Evolutionary conservation across 2,888 invertebrate genomes (phyloP).

Genomic region (Perdita meconis): DNA sequence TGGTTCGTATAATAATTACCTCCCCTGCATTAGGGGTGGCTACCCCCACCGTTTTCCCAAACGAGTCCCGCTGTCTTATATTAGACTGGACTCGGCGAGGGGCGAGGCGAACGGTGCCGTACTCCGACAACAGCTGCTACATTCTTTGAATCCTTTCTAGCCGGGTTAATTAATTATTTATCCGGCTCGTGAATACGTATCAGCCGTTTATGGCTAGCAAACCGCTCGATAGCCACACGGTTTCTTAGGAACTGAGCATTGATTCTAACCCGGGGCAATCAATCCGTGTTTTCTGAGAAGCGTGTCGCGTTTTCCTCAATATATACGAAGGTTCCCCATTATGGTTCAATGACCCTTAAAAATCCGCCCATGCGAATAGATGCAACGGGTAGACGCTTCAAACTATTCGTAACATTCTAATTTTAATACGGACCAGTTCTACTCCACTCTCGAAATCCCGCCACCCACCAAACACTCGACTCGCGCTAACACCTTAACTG

Average conservation of each 20-base stretch:
- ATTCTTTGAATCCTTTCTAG: conserved; percentile 67
- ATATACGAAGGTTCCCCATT: not conserved
- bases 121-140: conserved; percentile 71
- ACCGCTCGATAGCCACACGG: conserved; percentile 37
- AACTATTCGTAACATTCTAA: not conserved
- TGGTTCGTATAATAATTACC: conserved; percentile 83
- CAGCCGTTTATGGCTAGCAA: conserved; percentile 54
- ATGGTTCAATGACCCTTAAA: not conserved
- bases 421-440: not conserved
- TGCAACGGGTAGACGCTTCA: not conserved
- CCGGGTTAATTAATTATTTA: conserved; percentile 77
- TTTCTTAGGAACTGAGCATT: conserved; percentile 61
- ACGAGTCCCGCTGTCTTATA: conserved; percentile 69
- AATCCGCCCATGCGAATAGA: not conserved
- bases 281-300: conserved; percentile 62
- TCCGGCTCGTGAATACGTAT: conserved; percentile 72
- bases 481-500: not conserved
- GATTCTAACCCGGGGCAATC: conserved; percentile 59
- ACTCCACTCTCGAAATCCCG: not conserved
- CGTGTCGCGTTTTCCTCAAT: conserved; percentile 38
- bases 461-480: not conserved
- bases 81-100: conserved; percentile 71
- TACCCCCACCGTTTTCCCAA: conserved; percentile 68
- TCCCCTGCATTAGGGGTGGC: conserved; percentile 80
- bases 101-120: conserved; percentile 43